phyloP scores from a whole-genome alignment of 1,140 invertebrate species.

The Euura saliciscinereae region DNA sequence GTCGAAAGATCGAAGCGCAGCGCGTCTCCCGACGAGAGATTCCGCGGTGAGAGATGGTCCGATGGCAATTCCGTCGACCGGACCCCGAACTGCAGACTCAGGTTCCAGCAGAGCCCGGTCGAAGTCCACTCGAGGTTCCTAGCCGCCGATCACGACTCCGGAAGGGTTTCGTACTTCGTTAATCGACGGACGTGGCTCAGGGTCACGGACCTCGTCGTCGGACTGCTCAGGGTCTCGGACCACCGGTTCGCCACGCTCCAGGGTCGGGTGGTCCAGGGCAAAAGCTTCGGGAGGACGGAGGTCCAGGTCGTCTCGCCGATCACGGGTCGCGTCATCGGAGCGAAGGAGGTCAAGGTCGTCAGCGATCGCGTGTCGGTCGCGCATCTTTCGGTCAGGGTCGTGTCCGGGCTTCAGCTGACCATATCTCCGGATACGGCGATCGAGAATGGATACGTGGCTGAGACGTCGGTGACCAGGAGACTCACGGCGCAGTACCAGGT shows the following conservation, averaged over 20 bases:
- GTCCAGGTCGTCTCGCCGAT: slow-evolving; percentile 93
- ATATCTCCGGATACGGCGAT: slow-evolving; percentile 84
- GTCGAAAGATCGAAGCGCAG: slow-evolving; percentile 29
- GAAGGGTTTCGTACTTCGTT: slow-evolving; percentile 87
- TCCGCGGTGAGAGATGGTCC: slow-evolving; percentile 56
- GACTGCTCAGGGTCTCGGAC: slow-evolving; percentile 85
- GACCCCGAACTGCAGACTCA: slow-evolving; percentile 70
- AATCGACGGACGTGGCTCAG: slow-evolving; percentile 85
- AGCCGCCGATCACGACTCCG: slow-evolving; percentile 89
- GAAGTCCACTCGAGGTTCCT: slow-evolving; percentile 90
- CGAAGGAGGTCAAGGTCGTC: slow-evolving; percentile 88
- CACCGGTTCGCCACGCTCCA: slow-evolving; percentile 84
- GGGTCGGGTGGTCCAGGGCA: slow-evolving; percentile 82
- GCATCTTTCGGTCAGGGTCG: slow-evolving; percentile 82
- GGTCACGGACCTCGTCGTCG: slow-evolving; percentile 89
- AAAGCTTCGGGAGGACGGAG: slow-evolving; percentile 88
- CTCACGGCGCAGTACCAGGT: slow-evolving; percentile 95
- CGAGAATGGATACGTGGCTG: slow-evolving; percentile 88
- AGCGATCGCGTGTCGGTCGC: slow-evolving; percentile 89
- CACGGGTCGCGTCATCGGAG: slow-evolving; percentile 88
- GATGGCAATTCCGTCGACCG: slow-evolving; percentile 57
- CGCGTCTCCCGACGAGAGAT: slow-evolving; percentile 27
- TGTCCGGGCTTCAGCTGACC: slow-evolving; percentile 88
- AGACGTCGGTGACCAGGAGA: slow-evolving; percentile 84
- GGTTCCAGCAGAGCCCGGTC: slow-evolving; percentile 90